phyloP scores from a whole-genome alignment of 2,797 vertebrate genomes.

The Parauchenoglanis punctatus region DNA sequence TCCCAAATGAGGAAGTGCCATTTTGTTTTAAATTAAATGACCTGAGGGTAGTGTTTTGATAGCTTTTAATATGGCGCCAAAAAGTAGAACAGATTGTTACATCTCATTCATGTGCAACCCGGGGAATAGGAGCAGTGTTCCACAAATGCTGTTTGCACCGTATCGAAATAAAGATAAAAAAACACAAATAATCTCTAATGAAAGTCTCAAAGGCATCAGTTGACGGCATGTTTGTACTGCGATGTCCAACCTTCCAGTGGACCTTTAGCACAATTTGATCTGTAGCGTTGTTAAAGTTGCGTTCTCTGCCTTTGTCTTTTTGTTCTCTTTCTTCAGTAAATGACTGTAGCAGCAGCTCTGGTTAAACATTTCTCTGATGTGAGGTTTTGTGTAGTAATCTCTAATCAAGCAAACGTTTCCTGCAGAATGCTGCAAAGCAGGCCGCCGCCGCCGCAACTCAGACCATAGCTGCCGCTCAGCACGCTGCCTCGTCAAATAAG shows the following conservation, averaged over 20 bases:
- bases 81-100: neutral
- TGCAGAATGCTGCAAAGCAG: constrained; percentile 92
- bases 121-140: neutral
- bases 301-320: neutral
- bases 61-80: constrained; percentile 13
- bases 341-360: neutral
- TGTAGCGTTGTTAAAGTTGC: neutral
- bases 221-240: neutral
- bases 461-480: constrained; percentile 92
- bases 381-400: constrained; percentile 8
- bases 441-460: constrained; percentile 94
- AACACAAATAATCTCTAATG: neutral
- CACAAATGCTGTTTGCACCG: neutral
- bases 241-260: neutral
- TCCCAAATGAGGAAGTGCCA: constrained; percentile 10
- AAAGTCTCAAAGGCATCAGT: neutral
- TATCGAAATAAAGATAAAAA: neutral
- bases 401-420: constrained; percentile 19
- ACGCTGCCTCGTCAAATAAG: constrained; percentile 88
- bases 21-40: neutral
- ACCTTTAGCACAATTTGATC: neutral
- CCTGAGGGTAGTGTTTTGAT: neutral
- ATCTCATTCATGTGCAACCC: neutral
- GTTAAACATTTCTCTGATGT: neutral
- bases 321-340: neutral